Evolutionary conservation across 1,140 invertebrate genomes (phyloP), one percentile per base, ranked within the genome.

Genomic region (Holcopasites calliopsidis): DNA sequence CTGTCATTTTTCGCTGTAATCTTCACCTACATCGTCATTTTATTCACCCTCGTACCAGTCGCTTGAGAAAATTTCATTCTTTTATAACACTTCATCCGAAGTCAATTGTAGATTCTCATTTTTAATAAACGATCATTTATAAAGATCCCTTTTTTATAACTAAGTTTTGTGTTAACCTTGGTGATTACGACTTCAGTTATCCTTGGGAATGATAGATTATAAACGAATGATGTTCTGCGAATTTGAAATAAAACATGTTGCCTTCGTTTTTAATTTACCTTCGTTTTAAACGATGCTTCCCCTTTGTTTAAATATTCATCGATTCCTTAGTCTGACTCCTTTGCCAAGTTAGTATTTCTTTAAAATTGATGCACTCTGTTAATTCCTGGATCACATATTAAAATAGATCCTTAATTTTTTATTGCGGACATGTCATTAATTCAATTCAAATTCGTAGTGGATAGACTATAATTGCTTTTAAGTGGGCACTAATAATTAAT

Each of bases 21-120:
- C 18, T 11, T 90, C 2, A 82, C 72, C 5, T 90, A 91, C 55
- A 18, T 80, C 26, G 73, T 89, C 23, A 79, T 88, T 23, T 18
- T 90, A 7, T 61, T 78, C n/a, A 62, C 83, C 33, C 74, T 87
- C 4, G 38, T 88, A 8, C 86, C 87, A 26, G 40, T 6, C 0
- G 4, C 57, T 16, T 65, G 69, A 57, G 44, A 28, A 52, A 3
- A 4, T 11, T 49, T 10, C 5, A 5, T 2, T 16, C 2, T 64
- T 21, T 3, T 38, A 8, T 10, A 49, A 33, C 5, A 2, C 28
- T 21, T 44, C 28, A 66, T 65, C 38, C 0, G 2, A 33, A 23
- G 3, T 23, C 42, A 38, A 28, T 10, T 54, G 60, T 65, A 73
- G 61, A 74, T 55, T 54, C 21, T 66, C 61, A 74, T 74, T 66